phyloP scores from a whole-genome alignment of 1,140 invertebrate genomes.

The Cryptotermes secundus region DNA sequence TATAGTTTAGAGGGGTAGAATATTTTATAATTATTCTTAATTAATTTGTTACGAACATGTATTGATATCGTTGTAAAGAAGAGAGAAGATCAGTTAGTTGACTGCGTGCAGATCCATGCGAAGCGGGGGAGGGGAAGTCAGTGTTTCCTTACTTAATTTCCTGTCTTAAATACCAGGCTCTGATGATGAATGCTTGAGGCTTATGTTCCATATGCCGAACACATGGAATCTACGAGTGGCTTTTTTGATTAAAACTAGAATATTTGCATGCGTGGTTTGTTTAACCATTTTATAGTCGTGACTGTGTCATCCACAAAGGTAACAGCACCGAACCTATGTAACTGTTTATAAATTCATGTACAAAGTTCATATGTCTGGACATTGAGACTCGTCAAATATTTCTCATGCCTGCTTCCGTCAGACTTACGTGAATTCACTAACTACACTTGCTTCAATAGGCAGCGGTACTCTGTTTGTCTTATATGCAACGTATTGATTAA shows the following conservation, averaged over 20 bases:
- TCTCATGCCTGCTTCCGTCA: background rate
- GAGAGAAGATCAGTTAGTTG: too few relatives aligned
- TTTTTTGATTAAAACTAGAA: background rate
- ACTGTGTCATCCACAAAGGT: background rate
- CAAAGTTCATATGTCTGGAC: background rate
- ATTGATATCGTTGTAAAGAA: too few relatives aligned
- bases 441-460: background rate
- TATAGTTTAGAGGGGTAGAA: too few relatives aligned
- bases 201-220: background rate
- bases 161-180: background rate
- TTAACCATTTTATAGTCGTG: background rate
- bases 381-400: background rate
- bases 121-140: too few relatives aligned
- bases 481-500: background rate
- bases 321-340: background rate
- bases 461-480: background rate
- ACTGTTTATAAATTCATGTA: background rate
- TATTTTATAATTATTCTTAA: too few relatives aligned
- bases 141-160: too few relatives aligned
- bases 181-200: background rate
- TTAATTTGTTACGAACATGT: too few relatives aligned
- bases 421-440: background rate
- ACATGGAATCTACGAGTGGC: background rate
- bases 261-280: background rate
- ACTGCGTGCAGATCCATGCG: too few relatives aligned